Percentiles rank a stretch among this genome's conserved stretches.
phyloP scores from a whole-genome alignment of 2,797 vertebrate species.

The Periophthalmus magnuspinnatus region DNA sequence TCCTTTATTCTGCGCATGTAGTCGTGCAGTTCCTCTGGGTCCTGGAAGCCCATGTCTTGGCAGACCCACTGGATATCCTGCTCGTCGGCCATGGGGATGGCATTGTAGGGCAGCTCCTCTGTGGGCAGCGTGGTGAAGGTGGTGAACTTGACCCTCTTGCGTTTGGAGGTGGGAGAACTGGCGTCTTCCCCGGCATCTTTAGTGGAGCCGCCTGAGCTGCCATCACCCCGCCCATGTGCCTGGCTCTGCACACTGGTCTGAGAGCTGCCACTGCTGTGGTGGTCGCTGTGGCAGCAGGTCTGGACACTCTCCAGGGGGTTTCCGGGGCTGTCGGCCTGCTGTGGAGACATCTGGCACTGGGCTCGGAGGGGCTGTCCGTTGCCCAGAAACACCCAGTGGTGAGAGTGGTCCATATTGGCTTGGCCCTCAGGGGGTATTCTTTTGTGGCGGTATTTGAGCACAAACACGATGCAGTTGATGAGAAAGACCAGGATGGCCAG shows the following conservation, averaged over 20 bases:
- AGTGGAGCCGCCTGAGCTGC: constrained; percentile 91
- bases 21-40: constrained; percentile 91
- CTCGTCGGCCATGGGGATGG: constrained; percentile 91
- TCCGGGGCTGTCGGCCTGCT: constrained; percentile 84
- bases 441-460: constrained; percentile 95
- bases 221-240: constrained; percentile 92
- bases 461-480: constrained; percentile 98
- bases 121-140: constrained; percentile 94
- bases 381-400: constrained; percentile 98
- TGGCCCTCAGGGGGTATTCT: constrained; percentile 95
- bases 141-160: constrained; percentile 98
- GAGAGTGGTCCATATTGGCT: constrained; percentile 98
- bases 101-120: constrained; percentile 95
- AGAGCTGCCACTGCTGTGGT: constrained; percentile 96
- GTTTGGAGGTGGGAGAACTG: constrained; percentile 94
- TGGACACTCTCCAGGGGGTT: constrained; percentile 88
- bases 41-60: constrained; percentile 94
- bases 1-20: constrained; percentile 98
- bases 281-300: constrained; percentile 91
- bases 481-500: constrained; percentile 97
- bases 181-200: constrained; percentile 92
- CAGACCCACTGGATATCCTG: constrained; percentile 98
- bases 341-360: constrained; percentile 89
- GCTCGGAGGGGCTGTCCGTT: constrained; percentile 91
- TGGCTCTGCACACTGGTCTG: constrained; percentile 98